Evolutionary conservation across 2,888 invertebrate species (phyloP).

Genomic region (Thyatira batis): DNA sequence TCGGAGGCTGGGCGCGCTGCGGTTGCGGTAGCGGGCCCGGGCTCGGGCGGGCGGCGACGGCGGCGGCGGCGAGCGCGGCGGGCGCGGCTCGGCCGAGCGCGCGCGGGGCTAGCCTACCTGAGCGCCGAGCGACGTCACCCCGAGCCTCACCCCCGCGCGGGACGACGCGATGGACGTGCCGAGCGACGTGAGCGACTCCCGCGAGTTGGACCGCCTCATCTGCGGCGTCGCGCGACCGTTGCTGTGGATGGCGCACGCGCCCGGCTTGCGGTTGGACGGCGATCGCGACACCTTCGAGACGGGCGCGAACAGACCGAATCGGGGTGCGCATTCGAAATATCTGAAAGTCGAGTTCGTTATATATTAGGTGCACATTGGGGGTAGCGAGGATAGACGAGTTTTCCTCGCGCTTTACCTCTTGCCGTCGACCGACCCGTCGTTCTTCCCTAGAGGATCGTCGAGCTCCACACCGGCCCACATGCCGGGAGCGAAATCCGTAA

Average conservation of each 20-base stretch:
- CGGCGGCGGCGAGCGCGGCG: conserved; percentile 45
- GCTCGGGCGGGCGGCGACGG: conserved; percentile 24
- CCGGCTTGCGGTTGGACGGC: conserved; percentile 87
- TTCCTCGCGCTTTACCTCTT: conserved; percentile 84
- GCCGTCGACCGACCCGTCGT: conserved; percentile 96
- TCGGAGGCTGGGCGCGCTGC: conserved; percentile 8
- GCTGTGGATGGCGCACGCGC: conserved; percentile 84
- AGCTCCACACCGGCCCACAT: conserved; percentile 98
- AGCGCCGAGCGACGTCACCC: conserved; percentile 85
- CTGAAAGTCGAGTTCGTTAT: conserved; percentile 73
- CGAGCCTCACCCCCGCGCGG: conserved; percentile 87
- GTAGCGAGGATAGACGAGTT: too few species aligned
- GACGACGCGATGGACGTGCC: conserved; percentile 85
- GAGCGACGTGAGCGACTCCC: conserved; percentile 90
- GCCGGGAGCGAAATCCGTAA: conserved; percentile 95
- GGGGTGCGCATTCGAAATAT: conserved; percentile 96
- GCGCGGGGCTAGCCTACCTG: conserved; percentile 85
- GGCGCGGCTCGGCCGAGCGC: conserved; percentile 73
- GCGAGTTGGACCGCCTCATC: conserved; percentile 88
- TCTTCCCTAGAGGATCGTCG: conserved; percentile 96
- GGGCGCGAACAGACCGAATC: conserved; percentile 97
- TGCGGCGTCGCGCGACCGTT: conserved; percentile 83
- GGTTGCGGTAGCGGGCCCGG: conserved; percentile 21
- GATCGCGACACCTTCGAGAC: conserved; percentile 94
- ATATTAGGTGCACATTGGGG: too few species aligned